Base-by-base conservation (phyloP, 2,113 vertebrate species). In the Galbula dea region DNA sequence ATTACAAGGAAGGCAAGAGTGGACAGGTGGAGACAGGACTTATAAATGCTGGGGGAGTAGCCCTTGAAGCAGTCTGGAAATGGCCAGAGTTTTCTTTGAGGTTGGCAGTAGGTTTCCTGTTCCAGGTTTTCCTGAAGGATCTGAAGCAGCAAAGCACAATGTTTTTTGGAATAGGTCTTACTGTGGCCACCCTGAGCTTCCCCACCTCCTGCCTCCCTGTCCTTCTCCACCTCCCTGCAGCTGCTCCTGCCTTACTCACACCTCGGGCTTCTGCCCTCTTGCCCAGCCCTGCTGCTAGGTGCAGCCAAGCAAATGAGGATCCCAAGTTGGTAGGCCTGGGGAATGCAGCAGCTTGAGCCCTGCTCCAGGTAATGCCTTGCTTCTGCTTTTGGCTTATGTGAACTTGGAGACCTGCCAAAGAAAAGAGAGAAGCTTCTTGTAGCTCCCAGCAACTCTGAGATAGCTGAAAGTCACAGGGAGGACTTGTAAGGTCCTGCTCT, bases 1-100 rank as follows among this genome's bases (percentile, higher is more conserved):
- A 20, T 34, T 32, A 32, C 26, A 74, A n/a, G 54, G 65, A 32
- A 57, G 87, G 63, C 86, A 63, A 76, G 75, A 93, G 68, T 5
- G 3, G 89, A 52, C 89, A 95, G 75, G 90, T 83, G 67, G 88
- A 75, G 85, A 54, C 67, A 89, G 75, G 78, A 61, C 82, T 85
- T 79, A n/a, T 22, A 55, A 36, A 24, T 0, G 5, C 30, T 55
- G 29, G 80, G 48, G 61, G 52, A 94, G 62, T 52, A 81, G 36
- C 43, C 78, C 36, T 46, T 39, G 29, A 30, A 75, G 63, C 34
- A 52, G 57, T 52, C 27, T 75, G 48, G 48, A 82, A 75, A 23
- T 71, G 49, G 67, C 45, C 0, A 3, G 67, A 89, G 48, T 45
- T 89, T n/a, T 36, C 21, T 62, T 76, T 59, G 48, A 86, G 45